Base-by-base conservation (phyloP, 2,113 vertebrate species). In the Stercorarius parasiticus region DNA sequence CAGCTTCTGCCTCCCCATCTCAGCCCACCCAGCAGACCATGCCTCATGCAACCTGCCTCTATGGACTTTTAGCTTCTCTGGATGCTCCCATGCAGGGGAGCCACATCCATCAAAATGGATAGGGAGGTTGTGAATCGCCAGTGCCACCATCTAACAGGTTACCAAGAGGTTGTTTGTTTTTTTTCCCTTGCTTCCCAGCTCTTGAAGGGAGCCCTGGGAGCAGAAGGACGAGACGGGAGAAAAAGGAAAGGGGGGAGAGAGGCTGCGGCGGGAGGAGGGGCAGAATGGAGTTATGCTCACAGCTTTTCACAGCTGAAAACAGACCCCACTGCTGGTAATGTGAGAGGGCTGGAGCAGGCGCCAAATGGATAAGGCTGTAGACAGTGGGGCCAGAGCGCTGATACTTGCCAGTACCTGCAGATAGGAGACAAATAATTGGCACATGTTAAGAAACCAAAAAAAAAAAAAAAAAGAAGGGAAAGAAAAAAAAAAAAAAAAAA, bases 341-440 rank as follows among this genome's bases (percentile, higher is more conserved):
- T 95, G 98, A 98, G 97, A 98, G 98, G 97, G 78, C 97, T 97
- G 95, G 96, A 97, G 97, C 97, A 98, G 98, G 98, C 98, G 98
- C 98, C 98, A 98, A 97, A 97, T 95, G 98, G 98, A 98, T 98
- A 98, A 98, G 98, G 94, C 94, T 94, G 97, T 97, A 98, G 98
- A 98, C 98, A 98, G 98, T 81, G 96, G 96, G 97, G 96, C 97
- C 97, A 97, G 81, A 97, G 93, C 70, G 1, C 88, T 98, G 98
- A 98, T 93, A 96, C 96, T 98, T 98, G 97, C 98, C 98, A 98
- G 98, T 97, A 98, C 98, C 98, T 98, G 98, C 97, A 98, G 98
- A 98, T 98, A 98, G 98, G 96, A 97, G 98, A 98, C 97, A 94
- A 98, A 98, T 98, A 98, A 98, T 97, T 98, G 98, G 98, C 98